Evolutionary conservation across 2,113 vertebrate genomes (phyloP).

Genomic region (Myrmophylax atrothorax): DNA sequence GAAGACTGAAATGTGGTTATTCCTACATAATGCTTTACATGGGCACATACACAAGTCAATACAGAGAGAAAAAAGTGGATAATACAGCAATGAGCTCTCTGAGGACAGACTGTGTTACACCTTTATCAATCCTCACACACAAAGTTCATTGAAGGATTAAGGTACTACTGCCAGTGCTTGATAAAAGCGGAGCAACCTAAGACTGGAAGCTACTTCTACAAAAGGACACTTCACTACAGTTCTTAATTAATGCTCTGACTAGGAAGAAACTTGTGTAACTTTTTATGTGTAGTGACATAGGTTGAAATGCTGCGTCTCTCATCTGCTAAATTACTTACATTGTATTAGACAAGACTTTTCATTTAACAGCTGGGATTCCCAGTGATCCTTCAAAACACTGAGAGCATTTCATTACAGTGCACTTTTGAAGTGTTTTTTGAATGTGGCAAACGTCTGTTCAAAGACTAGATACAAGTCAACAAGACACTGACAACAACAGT

Average conservation of each 20-base stretch:
- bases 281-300: not conserved
- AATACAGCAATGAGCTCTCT: not conserved
- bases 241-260: not conserved
- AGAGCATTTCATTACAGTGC: not conserved
- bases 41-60: not conserved
- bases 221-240: not conserved
- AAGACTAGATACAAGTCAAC: not conserved
- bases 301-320: not conserved
- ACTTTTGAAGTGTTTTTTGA: not conserved
- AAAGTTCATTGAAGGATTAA: not conserved
- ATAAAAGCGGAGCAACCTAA: not conserved
- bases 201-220: not conserved
- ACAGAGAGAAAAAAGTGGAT: not conserved
- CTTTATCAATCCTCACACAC: not conserved
- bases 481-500: not conserved
- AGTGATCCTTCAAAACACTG: not conserved
- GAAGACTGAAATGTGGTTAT: not conserved
- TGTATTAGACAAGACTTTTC: not conserved
- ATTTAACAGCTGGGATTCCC: not conserved
- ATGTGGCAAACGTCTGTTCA: not conserved
- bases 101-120: not conserved
- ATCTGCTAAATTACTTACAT: not conserved
- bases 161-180: not conserved
- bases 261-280: not conserved
- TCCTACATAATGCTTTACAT: not conserved